A percentile compares a stretch with the other conserved stretches of the same genome.
phyloP scores from a whole-genome alignment of 2,113 vertebrate species.

The Oncorhynchus gorbuscha region DNA sequence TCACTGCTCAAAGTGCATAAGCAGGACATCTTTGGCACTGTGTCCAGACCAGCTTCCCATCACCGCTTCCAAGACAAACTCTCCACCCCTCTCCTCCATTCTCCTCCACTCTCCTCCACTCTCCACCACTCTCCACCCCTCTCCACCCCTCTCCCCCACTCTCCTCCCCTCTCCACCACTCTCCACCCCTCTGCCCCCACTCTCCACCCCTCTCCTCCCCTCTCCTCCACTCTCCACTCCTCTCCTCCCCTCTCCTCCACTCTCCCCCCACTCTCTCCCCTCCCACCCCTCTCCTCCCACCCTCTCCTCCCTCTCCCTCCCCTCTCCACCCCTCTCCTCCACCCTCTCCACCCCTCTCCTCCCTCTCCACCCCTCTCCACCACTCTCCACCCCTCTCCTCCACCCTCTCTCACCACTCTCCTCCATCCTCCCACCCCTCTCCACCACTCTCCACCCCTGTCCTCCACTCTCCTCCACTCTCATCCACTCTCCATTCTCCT shows the following conservation, averaged over 20 bases:
- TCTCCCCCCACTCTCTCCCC: too few species aligned
- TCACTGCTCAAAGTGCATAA: slow-evolving; percentile 75
- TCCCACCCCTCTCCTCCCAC: background rate
- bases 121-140: too few species aligned
- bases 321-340: background rate
- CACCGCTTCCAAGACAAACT: slow-evolving; percentile 47
- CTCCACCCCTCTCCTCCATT: background rate
- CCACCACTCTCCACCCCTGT: background rate
- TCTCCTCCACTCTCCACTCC: too few species aligned
- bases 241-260: too few species aligned
- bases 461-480: background rate
- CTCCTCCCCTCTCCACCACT: too few species aligned
- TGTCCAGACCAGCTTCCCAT: slow-evolving; percentile 56
- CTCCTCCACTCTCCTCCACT: slow-evolving; percentile 22
- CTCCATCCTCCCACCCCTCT: background rate
- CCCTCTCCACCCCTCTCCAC: background rate
- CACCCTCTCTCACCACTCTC: background rate
- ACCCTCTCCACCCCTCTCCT: too few species aligned
- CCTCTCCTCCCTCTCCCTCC: too few species aligned
- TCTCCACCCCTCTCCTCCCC: accelerated
- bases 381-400: background rate
- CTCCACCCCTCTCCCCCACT: too few species aligned
- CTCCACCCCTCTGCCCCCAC: too few species aligned
- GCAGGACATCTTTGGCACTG: slow-evolving; percentile 71
- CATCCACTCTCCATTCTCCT: too few species aligned